Conservation (phyloP, 1,140 invertebrate species). For the Stegodyphus dumicola region DNA sequence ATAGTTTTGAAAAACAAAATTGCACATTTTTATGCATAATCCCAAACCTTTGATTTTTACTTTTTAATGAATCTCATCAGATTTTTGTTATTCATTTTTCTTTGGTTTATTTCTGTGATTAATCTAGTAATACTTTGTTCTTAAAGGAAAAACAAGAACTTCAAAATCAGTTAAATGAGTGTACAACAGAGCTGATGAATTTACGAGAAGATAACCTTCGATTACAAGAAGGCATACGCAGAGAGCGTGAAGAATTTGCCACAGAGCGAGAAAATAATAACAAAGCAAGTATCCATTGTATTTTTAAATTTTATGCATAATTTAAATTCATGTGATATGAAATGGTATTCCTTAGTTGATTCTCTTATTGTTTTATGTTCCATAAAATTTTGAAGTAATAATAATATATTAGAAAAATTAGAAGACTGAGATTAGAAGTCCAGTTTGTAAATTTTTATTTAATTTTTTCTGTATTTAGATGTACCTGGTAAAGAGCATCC, state of each 20-base stretch:
- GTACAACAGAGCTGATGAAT: slow-evolving; percentile 71
- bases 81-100: too few relatives aligned
- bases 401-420: too few relatives aligned
- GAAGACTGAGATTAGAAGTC: too few relatives aligned
- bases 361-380: background rate
- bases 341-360: background rate
- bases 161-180: slow-evolving; percentile 72
- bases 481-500: too few relatives aligned
- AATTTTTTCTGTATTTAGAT: too few relatives aligned
- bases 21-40: too few relatives aligned
- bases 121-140: background rate
- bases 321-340: background rate
- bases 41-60: too few relatives aligned
- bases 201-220: slow-evolving; percentile 72
- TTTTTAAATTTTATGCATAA: background rate
- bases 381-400: too few relatives aligned
- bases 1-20: too few relatives aligned
- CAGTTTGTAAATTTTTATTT: too few relatives aligned
- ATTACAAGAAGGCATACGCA: slow-evolving; percentile 72
- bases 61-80: too few relatives aligned
- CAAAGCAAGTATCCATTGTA: slow-evolving; percentile 64
- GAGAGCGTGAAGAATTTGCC: slow-evolving; percentile 72
- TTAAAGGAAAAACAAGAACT: slow-evolving; percentile 70
- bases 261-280: slow-evolving; percentile 67
- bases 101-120: too few relatives aligned